Evolutionary conservation across 2,113 vertebrate species (phyloP), one percentile per base, ranked within the genome.

Genomic region (Noturus placidus): DNA sequence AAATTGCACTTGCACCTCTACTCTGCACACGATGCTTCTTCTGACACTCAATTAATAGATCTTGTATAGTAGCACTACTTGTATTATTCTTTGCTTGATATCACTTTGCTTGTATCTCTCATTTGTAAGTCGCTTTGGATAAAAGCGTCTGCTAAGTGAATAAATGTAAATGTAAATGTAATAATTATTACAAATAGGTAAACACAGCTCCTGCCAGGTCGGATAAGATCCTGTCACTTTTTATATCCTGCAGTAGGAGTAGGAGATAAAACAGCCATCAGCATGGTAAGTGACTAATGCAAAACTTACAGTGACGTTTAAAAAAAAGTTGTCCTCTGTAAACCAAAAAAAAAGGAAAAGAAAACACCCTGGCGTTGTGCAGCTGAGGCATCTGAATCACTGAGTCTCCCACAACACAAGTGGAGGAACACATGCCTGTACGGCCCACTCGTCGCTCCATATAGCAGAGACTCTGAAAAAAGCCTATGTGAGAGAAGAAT

Each of bases 361-460:
- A 69, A 80, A n/a, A 61, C 14, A 6, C 20, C 13, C 22, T 65
- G 14, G 59, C 70, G 25, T 69, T 42, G 82, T 54, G 59, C 13
- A 69, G n/a, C n/a, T 65, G 57, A 78, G 82, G 46, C 5, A 11
- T 76, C 54, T 74, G 83, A 82, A 76, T 88, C 87, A 86, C 83
- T 5, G 10, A 35, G 25, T 81, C 74, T 50, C 84, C 83, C 89
- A 74, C 89, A 52, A 82, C n/a, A 42, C 63, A 83, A 81, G 82
- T 79, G 54, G 22, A 83, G 61, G 77, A 61, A 42, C 79, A n/a
- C 84, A 65, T 86, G 84, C 81, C 81, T 86, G 54, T 80, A 30
- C n/a, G 56, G 84, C 72, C 85, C 81, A 56, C 85, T 89, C 84
- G 65, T 77, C 65, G 7, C 78, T 59, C 7, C 61, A 54, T 57